These are phyloP conservation scores for Nansenia antarctica DNA, from an alignment of 2,113 vertebrate genomes.

Conservation along the genomic window DNA sequence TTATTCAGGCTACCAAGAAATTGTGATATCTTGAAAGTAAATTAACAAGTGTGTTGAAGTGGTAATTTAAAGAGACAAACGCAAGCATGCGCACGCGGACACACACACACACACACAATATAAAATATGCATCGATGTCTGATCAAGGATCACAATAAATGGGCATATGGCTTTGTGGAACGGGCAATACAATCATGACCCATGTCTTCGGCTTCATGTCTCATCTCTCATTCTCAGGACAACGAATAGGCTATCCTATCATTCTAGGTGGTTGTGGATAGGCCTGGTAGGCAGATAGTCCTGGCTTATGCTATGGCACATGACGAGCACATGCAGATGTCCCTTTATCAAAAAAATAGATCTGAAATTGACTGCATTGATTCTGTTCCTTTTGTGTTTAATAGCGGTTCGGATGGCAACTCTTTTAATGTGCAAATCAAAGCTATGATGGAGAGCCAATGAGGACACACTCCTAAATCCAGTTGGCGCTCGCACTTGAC, in stretches of 20 bases:
- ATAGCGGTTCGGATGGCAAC: constrained; percentile 35
- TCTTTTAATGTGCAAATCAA: constrained; percentile 65
- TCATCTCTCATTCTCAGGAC: too few relatives aligned
- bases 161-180: constrained; percentile 21
- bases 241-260: neutral
- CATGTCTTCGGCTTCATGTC: constrained; percentile 1
- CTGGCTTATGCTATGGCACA: constrained; percentile 9
- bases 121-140: too few relatives aligned
- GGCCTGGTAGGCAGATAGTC: constrained; percentile 6
- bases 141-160: too few relatives aligned
- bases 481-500: constrained; percentile 32
- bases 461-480: constrained; percentile 43
- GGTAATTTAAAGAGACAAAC: too few relatives aligned
- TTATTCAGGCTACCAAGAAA: too few relatives aligned
- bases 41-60: too few relatives aligned
- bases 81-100: too few relatives aligned
- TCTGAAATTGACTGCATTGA: constrained; percentile 51
- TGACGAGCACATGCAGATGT: constrained; percentile 35
- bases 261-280: neutral
- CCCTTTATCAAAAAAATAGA: constrained; percentile 45
- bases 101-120: too few relatives aligned
- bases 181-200: constrained; percentile 31
- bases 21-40: too few relatives aligned
- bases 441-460: constrained; percentile 61
- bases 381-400: constrained; percentile 52